A percentile compares a stretch with the other conserved stretches of the same genome.
Evolutionary conservation across 2,888 invertebrate species (phyloP).

Genomic region (Eupithecia tripunctaria): DNA sequence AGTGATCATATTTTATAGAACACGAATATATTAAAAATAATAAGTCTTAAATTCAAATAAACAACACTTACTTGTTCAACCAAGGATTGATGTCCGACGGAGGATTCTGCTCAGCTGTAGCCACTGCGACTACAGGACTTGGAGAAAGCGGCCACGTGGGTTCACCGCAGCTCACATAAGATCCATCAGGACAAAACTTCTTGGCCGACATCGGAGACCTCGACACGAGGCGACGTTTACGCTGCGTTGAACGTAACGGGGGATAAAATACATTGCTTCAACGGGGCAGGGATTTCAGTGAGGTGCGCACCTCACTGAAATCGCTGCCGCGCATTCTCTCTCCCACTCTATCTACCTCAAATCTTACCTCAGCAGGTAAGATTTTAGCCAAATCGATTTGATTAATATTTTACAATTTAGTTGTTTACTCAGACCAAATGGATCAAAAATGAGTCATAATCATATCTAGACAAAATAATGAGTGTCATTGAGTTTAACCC

Average conservation of each 20-base stretch:
- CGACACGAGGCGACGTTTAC: slow-evolving; percentile 73
- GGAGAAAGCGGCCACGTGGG: slow-evolving; percentile 50
- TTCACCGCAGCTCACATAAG: slow-evolving; percentile 51
- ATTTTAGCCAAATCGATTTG: neutral
- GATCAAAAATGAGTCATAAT: neutral
- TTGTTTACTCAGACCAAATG: neutral
- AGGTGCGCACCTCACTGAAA: neutral
- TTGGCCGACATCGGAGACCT: slow-evolving; percentile 67
- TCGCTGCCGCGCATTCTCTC: neutral
- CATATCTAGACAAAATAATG: neutral
- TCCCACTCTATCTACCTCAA: no score
- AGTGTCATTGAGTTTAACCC: neutral
- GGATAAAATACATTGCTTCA: no score
- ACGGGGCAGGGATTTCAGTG: no score
- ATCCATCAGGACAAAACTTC: slow-evolving; percentile 71
- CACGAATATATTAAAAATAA: no score
- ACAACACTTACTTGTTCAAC: slow-evolving; percentile 64
- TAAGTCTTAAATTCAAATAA: neutral
- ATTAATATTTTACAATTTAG: neutral
- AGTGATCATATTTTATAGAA: no score
- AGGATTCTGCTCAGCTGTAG: slow-evolving; percentile 53
- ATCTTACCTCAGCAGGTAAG: neutral
- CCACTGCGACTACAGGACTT: slow-evolving; percentile 43
- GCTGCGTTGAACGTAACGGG: no score
- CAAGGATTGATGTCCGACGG: slow-evolving; percentile 73